phyloP scores from a whole-genome alignment of 2,113 vertebrate genomes.

The Piliocolobus tephrosceles region DNA sequence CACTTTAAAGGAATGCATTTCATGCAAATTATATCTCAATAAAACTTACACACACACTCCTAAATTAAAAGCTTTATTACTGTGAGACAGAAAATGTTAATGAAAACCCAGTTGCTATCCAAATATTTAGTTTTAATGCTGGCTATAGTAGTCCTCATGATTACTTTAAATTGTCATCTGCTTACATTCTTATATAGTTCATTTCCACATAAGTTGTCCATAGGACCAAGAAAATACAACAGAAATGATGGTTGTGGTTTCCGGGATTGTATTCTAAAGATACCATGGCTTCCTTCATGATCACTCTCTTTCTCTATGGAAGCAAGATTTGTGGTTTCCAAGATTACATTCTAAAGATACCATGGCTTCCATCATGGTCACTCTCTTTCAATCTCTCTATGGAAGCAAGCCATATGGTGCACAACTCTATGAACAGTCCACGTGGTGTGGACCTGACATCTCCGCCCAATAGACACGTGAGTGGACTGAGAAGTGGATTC shows the following conservation, averaged over 20 bases:
- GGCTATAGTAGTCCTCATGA: background rate
- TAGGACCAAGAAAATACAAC: background rate
- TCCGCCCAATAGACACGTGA: background rate
- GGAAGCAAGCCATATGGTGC: background rate
- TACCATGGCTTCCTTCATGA: background rate
- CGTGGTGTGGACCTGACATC: too few relatives aligned
- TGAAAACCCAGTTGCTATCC: background rate
- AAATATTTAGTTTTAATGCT: background rate
- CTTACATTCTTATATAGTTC: background rate
- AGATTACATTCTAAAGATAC: background rate
- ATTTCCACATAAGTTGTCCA: background rate
- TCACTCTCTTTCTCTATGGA: background rate
- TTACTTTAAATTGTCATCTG: background rate
- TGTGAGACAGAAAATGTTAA: background rate
- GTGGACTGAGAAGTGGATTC: background rate
- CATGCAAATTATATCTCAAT: background rate
- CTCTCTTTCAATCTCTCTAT: background rate
- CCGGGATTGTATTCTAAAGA: background rate
- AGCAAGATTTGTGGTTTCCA: background rate
- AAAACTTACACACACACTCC: background rate
- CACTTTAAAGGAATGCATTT: background rate
- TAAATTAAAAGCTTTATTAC: background rate
- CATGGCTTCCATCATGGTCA: background rate
- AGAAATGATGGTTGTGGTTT: background rate
- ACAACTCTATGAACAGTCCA: background rate